phyloP scores from a whole-genome alignment of 1,140 invertebrate species.

The Eurosta solidaginis region DNA sequence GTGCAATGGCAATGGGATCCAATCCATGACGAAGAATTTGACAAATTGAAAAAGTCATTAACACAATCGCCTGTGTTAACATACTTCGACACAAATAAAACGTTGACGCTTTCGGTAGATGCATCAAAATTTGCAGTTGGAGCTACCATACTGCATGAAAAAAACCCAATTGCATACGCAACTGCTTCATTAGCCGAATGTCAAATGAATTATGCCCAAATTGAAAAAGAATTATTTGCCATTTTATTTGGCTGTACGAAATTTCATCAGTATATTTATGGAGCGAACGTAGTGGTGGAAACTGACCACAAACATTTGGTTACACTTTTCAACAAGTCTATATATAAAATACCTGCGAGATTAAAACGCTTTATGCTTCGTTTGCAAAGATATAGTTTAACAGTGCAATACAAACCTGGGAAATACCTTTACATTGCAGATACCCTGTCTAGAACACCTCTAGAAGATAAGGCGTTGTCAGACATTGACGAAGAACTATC shows the following conservation, averaged over 20 bases:
- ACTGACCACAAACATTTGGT: no score
- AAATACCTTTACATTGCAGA: conserved; percentile 60
- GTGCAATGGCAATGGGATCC: conserved; percentile 6
- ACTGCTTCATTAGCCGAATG: conserved; percentile 44
- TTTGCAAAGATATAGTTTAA: conserved; percentile 56
- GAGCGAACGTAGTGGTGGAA: no score
- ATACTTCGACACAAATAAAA: conserved; percentile 46
- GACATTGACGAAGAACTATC: conserved; percentile 39
- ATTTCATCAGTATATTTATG: conserved; percentile 56
- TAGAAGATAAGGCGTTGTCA: conserved; percentile 34
- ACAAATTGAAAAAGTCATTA: no score
- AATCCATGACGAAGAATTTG: not conserved
- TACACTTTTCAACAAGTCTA: no score
- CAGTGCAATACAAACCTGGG: conserved; percentile 57
- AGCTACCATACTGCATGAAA: conserved; percentile 48
- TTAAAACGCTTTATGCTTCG: conserved; percentile 51
- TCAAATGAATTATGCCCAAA: conserved; percentile 57
- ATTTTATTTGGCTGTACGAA: conserved; percentile 53
- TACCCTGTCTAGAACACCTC: conserved; percentile 56
- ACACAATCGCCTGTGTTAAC: conserved; percentile 48
- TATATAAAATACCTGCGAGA: conserved; percentile 50
- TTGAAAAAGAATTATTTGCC: conserved; percentile 59
- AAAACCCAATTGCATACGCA: conserved; percentile 49
- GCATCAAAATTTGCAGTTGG: conserved; percentile 50
- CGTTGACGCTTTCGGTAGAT: no score